Conservation (phyloP, 2,797 vertebrate species). For the Chelon auratus region DNA sequence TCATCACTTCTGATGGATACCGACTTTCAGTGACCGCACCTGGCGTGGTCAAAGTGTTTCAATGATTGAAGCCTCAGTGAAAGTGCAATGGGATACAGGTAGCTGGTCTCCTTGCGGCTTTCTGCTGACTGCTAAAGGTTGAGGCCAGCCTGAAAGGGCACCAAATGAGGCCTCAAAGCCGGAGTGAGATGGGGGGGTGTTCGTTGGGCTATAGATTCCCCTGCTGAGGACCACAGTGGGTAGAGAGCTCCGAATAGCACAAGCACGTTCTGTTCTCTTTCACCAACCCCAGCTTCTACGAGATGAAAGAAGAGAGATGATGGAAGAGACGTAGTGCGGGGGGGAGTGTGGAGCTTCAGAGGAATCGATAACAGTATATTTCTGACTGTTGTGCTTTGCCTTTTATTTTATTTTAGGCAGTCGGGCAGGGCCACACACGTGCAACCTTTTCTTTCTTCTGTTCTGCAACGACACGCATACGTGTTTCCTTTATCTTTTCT, state of each 20-base stretch:
- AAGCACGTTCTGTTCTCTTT: constrained; percentile 51
- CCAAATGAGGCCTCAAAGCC: constrained; percentile 61
- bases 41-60: constrained; percentile 6
- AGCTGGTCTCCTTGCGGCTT: constrained; percentile 32
- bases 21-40: constrained; percentile 15
- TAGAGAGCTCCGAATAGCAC: constrained; percentile 52
- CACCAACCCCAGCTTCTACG: constrained; percentile 20
- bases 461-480: constrained; percentile 7
- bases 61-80: constrained; percentile 8
- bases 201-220: constrained; percentile 37
- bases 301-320: constrained; percentile 66
- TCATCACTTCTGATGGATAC: neutral
- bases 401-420: constrained; percentile 39
- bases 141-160: constrained; percentile 62
- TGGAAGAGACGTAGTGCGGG: constrained; percentile 23
- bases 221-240: constrained; percentile 57
- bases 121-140: constrained; percentile 55
- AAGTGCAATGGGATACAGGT: constrained; percentile 23
- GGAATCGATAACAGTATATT: constrained; percentile 42
- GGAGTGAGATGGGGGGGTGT: constrained; percentile 33
- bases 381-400: constrained; percentile 31
- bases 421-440: neutral
- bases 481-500: constrained; percentile 13
- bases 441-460: constrained; percentile 24
- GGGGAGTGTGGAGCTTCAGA: constrained; percentile 43